Evolutionary conservation across 1,140 invertebrate genomes (phyloP).

Genomic region (Oedothorax gibbosus): DNA sequence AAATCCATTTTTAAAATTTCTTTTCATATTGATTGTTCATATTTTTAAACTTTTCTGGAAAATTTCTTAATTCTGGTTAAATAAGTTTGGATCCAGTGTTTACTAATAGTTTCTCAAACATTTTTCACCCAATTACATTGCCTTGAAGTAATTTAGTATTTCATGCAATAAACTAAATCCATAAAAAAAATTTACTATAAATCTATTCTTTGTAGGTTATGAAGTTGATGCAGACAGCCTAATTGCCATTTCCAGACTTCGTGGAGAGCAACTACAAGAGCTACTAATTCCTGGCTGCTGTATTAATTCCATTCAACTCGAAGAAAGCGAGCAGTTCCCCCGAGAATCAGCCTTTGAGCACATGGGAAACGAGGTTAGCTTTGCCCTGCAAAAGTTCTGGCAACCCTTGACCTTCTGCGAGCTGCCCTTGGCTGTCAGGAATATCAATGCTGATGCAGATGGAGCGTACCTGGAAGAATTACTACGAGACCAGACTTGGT

Average conservation of each 20-base stretch:
- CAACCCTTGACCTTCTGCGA: constrained; percentile 48
- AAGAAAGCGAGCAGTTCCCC: constrained; percentile 25
- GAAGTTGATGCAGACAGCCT: constrained; percentile 76
- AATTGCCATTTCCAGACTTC: constrained; percentile 77
- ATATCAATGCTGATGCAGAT: constrained; percentile 43
- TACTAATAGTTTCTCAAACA: background rate
- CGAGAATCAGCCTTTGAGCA: background rate
- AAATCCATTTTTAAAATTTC: background rate
- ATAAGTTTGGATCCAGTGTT: background rate
- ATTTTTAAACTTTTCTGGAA: background rate
- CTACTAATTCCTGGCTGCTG: constrained; percentile 75
- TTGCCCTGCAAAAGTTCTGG: constrained; percentile 34
- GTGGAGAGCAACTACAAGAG: constrained; percentile 73
- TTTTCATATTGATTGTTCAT: background rate
- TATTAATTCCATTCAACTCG: constrained; percentile 63
- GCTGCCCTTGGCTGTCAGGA: constrained; percentile 50
- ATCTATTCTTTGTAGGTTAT: constrained; percentile 70
- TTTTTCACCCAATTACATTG: background rate
- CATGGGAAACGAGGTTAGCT: constrained; percentile 38
- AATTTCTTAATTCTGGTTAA: background rate
- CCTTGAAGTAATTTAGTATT: background rate
- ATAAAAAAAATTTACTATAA: no score
- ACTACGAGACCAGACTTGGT: constrained; percentile 39
- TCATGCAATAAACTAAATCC: no score
- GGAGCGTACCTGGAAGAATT: constrained; percentile 41